These are phyloP conservation scores for Hypomesus transpacificus DNA, from an alignment of 2,113 vertebrate genomes.

Conservation along the genomic window DNA sequence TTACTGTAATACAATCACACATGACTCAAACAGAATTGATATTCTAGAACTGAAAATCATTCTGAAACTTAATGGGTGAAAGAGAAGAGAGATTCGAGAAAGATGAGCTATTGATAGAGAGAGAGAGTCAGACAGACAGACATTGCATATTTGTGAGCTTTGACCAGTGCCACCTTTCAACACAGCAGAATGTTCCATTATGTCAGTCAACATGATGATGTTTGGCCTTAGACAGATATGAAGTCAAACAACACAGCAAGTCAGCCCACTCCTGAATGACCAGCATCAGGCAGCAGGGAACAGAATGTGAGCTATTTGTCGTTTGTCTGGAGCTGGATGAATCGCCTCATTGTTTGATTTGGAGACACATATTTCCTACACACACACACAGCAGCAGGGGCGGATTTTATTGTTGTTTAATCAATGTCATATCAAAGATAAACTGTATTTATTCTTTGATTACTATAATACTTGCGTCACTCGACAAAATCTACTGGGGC, in stretches of 20 bases:
- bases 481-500: no score
- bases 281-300: background rate
- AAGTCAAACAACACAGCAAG: background rate
- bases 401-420: background rate
- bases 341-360: constrained; percentile 7
- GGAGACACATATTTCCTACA: background rate
- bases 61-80: background rate
- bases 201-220: background rate
- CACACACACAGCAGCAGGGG: constrained; percentile 1
- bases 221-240: background rate
- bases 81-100: no score
- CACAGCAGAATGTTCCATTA: background rate
- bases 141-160: background rate
- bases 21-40: no score
- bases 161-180: background rate
- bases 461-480: no score
- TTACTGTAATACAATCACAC: no score
- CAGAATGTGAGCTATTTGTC: constrained; percentile 12
- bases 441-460: no score
- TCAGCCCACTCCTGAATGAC: background rate
- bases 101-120: background rate
- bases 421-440: background rate
- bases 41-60: no score
- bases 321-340: background rate
- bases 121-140: background rate